These are phyloP conservation scores for Aphelinus atriplicis DNA, from an alignment of 1,140 invertebrate species.

Conservation along the genomic window DNA sequence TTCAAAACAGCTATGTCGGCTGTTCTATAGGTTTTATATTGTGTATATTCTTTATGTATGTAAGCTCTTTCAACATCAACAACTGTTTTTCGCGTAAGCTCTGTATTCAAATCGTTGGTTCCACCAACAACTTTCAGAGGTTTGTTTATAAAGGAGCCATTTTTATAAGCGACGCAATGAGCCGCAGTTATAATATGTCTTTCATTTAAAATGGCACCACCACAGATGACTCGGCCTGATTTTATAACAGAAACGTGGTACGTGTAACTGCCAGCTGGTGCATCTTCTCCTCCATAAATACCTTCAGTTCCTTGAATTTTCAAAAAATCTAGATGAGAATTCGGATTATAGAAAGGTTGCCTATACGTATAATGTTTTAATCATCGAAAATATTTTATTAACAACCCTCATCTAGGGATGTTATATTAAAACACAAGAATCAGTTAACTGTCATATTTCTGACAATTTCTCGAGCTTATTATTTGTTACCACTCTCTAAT, in stretches of 20 bases:
- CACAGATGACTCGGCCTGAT: slow-evolving; percentile 46
- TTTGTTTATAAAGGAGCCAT: not conserved
- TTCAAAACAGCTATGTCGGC: not conserved
- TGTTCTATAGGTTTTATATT: too few relatives aligned
- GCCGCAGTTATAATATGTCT: slow-evolving; percentile 64
- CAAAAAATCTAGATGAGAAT: too few relatives aligned
- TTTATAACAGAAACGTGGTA: slow-evolving; percentile 47
- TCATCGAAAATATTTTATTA: too few relatives aligned
- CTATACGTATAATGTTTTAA: too few relatives aligned
- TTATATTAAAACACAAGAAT: too few relatives aligned
- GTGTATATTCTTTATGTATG: too few relatives aligned
- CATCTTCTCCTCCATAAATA: slow-evolving; percentile 53
- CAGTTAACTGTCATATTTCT: too few relatives aligned
- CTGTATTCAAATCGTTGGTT: not conserved
- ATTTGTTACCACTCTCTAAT: too few relatives aligned
- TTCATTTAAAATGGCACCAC: slow-evolving; percentile 58
- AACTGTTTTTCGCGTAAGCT: not conserved
- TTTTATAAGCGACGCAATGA: slow-evolving; percentile 54
- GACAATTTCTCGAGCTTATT: too few relatives aligned
- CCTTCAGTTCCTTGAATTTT: not conserved
- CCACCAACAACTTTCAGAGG: not conserved
- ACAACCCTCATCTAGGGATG: too few relatives aligned
- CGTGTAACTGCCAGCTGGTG: slow-evolving; percentile 58
- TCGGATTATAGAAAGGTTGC: too few relatives aligned
- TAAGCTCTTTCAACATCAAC: not conserved